A percentile compares a stretch with the other conserved stretches of the same genome.
These are phyloP conservation scores for Drosophila yakuba DNA, from an alignment of 1,140 invertebrate genomes.

Conservation along the genomic window DNA sequence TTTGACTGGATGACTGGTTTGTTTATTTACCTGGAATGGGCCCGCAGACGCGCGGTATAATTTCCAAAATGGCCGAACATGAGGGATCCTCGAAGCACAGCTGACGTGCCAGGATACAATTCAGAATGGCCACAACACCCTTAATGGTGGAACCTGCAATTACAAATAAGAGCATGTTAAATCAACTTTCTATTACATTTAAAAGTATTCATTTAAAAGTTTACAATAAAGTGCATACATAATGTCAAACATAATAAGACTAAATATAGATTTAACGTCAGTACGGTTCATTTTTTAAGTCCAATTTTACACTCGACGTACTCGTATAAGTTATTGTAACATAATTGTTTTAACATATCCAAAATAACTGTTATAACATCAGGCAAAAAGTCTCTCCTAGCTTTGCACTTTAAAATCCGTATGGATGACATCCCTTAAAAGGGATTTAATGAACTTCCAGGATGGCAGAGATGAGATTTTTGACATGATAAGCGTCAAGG, in stretches of 20 bases:
- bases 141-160: conserved; percentile 90
- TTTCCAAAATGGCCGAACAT: conserved; percentile 94
- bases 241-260: neutral
- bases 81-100: conserved; percentile 94
- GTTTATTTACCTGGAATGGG: conserved; percentile 91
- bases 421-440: conserved; percentile 89
- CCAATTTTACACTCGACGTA: no score
- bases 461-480: conserved; percentile 94
- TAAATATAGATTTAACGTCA: neutral
- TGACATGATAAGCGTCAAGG: conserved; percentile 97
- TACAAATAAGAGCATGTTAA: conserved; percentile 30
- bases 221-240: no score
- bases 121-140: conserved; percentile 91
- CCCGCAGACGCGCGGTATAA: conserved; percentile 94
- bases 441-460: conserved; percentile 89
- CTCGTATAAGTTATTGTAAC: no score
- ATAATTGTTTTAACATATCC: no score
- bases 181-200: neutral
- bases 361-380: no score
- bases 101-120: conserved; percentile 93
- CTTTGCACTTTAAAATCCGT: no score
- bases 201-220: neutral
- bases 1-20: neutral
- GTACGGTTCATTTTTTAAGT: neutral
- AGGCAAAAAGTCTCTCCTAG: no score